Evolutionary conservation across 2,113 vertebrate genomes (phyloP).

Genomic region (Probosciger aterrimus): DNA sequence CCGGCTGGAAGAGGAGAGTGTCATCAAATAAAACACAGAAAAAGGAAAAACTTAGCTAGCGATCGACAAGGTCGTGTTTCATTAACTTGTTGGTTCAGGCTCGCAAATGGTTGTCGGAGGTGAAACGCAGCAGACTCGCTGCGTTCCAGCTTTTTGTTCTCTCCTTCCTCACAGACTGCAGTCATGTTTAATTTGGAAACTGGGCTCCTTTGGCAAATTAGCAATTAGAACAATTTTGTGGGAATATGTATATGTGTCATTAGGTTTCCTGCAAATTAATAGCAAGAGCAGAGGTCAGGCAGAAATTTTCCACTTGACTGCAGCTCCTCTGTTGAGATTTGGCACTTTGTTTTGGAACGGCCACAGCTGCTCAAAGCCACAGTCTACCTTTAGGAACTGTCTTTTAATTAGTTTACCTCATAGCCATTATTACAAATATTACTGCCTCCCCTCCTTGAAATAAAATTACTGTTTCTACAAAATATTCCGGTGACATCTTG

Average conservation of each 20-base stretch:
- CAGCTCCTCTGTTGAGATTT: constrained; percentile 82
- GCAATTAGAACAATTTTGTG: constrained; percentile 99
- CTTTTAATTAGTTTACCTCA: constrained; percentile 97
- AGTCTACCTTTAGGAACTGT: constrained; percentile 86
- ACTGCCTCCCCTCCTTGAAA: constrained; percentile 78
- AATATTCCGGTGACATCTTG: constrained; percentile 81
- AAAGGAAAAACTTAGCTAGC: constrained; percentile 68
- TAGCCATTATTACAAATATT: constrained; percentile 93
- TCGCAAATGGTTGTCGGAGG: constrained; percentile 68
- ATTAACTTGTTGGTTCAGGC: constrained; percentile 82
- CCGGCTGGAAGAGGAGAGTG: constrained; percentile 46
- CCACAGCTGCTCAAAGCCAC: constrained; percentile 83
- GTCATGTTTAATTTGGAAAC: constrained; percentile 95
- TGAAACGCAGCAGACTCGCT: constrained; percentile 58
- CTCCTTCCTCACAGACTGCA: constrained; percentile 77
- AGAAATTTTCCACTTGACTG: constrained; percentile 93
- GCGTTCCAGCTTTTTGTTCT: constrained; percentile 69
- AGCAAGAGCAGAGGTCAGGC: constrained; percentile 89
- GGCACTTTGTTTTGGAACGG: constrained; percentile 83
- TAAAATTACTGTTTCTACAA: constrained; percentile 82
- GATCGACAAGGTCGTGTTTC: constrained; percentile 79
- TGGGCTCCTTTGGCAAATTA: constrained; percentile 94
- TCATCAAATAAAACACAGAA: constrained; percentile 68
- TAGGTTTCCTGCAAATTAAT: constrained; percentile 98
- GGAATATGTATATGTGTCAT: constrained; percentile 99